phyloP scores from a whole-genome alignment of 2,888 invertebrate genomes.

The Heliconius erato region DNA sequence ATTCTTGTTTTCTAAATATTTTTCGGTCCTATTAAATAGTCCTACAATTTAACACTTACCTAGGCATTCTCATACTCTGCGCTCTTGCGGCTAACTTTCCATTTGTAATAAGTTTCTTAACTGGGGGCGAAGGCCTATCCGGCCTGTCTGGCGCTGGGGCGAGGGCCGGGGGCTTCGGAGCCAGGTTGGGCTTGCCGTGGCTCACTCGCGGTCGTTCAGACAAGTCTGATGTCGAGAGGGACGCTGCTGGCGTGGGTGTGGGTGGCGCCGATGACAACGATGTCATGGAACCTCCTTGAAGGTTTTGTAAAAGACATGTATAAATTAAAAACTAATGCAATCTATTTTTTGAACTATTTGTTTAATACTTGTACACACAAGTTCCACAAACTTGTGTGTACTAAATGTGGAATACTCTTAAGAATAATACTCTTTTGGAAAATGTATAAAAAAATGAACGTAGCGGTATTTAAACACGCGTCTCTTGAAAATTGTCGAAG shows the following conservation, averaged over 20 bases:
- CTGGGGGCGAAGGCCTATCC: constrained; percentile 88
- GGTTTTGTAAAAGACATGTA: not conserved
- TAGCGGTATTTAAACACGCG: too few relatives aligned
- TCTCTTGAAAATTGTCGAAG: too few relatives aligned
- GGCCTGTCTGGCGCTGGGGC: constrained; percentile 60
- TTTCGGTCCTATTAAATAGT: not conserved
- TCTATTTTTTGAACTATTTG: too few relatives aligned
- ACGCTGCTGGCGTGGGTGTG: constrained; percentile 69
- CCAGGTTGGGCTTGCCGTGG: constrained; percentile 93
- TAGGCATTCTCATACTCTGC: constrained; percentile 94
- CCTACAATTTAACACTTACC: constrained; percentile 72
- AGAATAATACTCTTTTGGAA: too few relatives aligned
- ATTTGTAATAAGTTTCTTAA: constrained; percentile 87
- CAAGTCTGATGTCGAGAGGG: constrained; percentile 78
- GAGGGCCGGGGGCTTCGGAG: constrained; percentile 91
- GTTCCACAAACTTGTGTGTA: too few relatives aligned
- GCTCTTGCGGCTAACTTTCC: constrained; percentile 89
- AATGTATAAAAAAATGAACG: too few relatives aligned
- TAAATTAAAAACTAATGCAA: too few relatives aligned
- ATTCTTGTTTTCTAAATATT: not conserved
- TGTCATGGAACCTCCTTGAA: constrained; percentile 80
- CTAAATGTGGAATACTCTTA: too few relatives aligned
- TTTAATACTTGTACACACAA: too few relatives aligned
- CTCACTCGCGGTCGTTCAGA: constrained; percentile 83
- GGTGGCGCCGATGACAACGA: constrained; percentile 73